These are phyloP conservation scores for Choloepus hoffmanni DNA, from an alignment of 2,113 vertebrate genomes.

Conservation along the genomic window DNA sequence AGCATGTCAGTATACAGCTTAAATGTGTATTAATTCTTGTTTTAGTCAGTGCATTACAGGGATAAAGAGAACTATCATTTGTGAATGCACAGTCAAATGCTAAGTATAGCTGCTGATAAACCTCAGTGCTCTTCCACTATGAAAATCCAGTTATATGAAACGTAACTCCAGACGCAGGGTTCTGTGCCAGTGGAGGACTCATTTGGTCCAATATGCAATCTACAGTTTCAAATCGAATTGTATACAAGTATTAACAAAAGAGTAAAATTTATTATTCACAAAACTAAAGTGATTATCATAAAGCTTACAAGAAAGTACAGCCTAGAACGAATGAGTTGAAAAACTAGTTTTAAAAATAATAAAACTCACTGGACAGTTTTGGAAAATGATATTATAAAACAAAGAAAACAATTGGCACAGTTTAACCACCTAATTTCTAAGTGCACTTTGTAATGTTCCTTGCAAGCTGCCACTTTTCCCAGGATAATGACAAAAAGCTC, in stretches of 20 bases:
- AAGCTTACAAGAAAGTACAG: slow-evolving; percentile 83
- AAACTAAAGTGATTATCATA: slow-evolving; percentile 82
- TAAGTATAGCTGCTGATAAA: slow-evolving; percentile 63
- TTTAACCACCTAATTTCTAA: slow-evolving; percentile 89
- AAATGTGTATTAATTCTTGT: slow-evolving; percentile 71
- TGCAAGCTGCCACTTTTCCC: slow-evolving; percentile 84
- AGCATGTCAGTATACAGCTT: slow-evolving; percentile 80
- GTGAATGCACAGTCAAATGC: slow-evolving; percentile 75
- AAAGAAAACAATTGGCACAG: slow-evolving; percentile 82
- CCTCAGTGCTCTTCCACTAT: slow-evolving; percentile 64
- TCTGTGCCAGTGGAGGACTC: slow-evolving; percentile 71
- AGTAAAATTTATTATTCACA: slow-evolving; percentile 83
- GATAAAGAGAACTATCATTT: slow-evolving; percentile 70
- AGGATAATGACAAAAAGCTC: slow-evolving; percentile 84
- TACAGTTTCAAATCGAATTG: slow-evolving; percentile 81
- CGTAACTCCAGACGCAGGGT: slow-evolving; percentile 57
- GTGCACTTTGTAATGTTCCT: slow-evolving; percentile 89
- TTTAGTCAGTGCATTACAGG: slow-evolving; percentile 77
- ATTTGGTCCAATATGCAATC: slow-evolving; percentile 69
- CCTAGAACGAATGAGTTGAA: slow-evolving; percentile 81
- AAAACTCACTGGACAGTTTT: slow-evolving; percentile 79
- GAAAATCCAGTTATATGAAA: slow-evolving; percentile 80
- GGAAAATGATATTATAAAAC: slow-evolving; percentile 82
- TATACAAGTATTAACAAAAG: slow-evolving; percentile 84
- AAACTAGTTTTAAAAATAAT: slow-evolving; percentile 84